Conservation (phyloP, 2,113 vertebrate species). For the Oostethus manadensis region DNA sequence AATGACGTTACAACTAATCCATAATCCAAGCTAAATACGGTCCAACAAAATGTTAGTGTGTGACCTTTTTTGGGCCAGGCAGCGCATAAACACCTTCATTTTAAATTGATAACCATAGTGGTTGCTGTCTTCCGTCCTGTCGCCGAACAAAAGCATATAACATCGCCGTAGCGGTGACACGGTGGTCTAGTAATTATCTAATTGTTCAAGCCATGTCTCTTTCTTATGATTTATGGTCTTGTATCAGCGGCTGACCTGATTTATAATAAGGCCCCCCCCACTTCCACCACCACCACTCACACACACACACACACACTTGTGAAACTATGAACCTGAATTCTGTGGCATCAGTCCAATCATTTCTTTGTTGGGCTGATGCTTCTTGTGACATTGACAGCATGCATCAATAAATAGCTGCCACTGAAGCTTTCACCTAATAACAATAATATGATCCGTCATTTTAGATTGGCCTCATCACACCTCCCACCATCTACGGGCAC, state of each 20-base stretch:
- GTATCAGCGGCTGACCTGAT: constrained; percentile 75
- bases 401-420: constrained; percentile 66
- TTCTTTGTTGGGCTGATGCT: constrained; percentile 62
- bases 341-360: constrained; percentile 75
- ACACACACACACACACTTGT: constrained; percentile 47
- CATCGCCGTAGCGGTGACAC: constrained; percentile 54
- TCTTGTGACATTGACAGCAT: constrained; percentile 62
- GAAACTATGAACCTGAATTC: constrained; percentile 76
- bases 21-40: too few species aligned
- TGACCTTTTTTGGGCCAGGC: too few species aligned
- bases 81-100: background rate
- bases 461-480: constrained; percentile 57
- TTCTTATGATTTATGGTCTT: constrained; percentile 74
- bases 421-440: constrained; percentile 73
- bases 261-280: constrained; percentile 72
- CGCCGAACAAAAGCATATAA: constrained; percentile 48
- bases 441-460: constrained; percentile 75
- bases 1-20: too few species aligned
- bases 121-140: constrained; percentile 27
- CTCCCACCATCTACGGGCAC: constrained; percentile 29
- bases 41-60: too few species aligned
- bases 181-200: constrained; percentile 76
- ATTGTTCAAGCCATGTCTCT: constrained; percentile 74
- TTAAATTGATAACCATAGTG: constrained; percentile 39
- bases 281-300: background rate